Conservation (phyloP, 2,797 vertebrate species). For the Coccyzus lansbergi region DNA sequence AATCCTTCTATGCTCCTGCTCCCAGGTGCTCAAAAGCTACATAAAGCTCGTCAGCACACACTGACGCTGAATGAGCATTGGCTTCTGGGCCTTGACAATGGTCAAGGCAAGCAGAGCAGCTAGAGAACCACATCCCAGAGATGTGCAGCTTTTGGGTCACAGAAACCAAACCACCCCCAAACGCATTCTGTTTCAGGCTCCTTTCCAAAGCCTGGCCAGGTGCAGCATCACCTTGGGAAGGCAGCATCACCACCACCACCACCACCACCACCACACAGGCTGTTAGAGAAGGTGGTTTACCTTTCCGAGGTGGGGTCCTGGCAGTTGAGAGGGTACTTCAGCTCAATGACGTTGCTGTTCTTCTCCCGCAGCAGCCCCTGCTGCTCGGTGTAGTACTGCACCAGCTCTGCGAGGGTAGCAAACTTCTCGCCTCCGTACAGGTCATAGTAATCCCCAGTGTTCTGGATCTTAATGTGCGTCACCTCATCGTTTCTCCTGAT, state of each 20-base stretch:
- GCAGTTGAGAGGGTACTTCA: slow-evolving; percentile 91
- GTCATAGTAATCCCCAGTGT: slow-evolving; percentile 88
- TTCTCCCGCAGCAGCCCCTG: slow-evolving; percentile 87
- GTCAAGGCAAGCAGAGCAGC: neutral
- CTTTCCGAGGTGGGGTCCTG: slow-evolving; percentile 90
- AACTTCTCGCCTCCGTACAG: slow-evolving; percentile 92
- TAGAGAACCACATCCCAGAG: neutral
- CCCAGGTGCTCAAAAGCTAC: neutral
- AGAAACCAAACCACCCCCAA: neutral
- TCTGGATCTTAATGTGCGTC: slow-evolving; percentile 94
- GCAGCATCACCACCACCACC: fast-evolving
- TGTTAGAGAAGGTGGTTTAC: slow-evolving; percentile 33
- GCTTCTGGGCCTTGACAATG: neutral
- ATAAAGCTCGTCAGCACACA: neutral
- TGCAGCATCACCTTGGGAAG: neutral
- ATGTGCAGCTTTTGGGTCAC: fast-evolving
- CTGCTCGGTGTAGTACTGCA: slow-evolving; percentile 91
- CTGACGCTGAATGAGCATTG: neutral
- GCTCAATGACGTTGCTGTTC: slow-evolving; percentile 89
- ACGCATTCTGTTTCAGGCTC: neutral
- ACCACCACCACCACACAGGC: no score
- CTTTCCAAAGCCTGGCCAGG: neutral
- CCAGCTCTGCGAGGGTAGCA: slow-evolving; percentile 87
- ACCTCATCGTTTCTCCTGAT: slow-evolving; percentile 86
- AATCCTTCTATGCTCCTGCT: neutral